Base-by-base conservation (phyloP, 2,113 vertebrate genomes). In the Stegostoma tigrinum region DNA sequence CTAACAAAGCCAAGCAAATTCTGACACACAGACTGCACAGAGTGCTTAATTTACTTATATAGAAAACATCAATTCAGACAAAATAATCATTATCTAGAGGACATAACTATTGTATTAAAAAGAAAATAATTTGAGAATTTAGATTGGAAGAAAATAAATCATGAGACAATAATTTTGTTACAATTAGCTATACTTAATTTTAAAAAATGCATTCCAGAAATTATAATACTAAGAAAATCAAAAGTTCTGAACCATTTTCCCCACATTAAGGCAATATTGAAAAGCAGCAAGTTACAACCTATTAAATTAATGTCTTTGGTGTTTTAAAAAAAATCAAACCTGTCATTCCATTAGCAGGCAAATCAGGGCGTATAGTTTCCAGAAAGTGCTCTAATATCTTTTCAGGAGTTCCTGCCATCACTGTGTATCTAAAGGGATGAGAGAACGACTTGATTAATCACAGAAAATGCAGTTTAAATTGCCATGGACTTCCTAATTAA, bases 361-460 rank as follows among this genome's bases (percentile, higher is more conserved):
- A 97, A 97, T 99, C 99, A 96, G 98, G 97, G 96, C 99, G 98
- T 98, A 99, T 98, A 45, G 98, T 99, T 98, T 99, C 98, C 96
- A 99, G 98, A 97, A 99, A 99, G 97, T 99, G 99, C 97, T 99
- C 99, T 97, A 99, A 97, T 97, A 99, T 99, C 98, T 99, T 99
- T 98, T 99, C 98, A 89, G 99, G 98, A 21, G 98, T 99, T 97
- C 99, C 99, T 96, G 98, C 98, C 98, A 99, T 99, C 97, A 99
- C 98, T 97, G 98, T 99, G 97, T 99, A 99, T 97, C 99, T 99
- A 42, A 23, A 52, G 67, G 42, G 38, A 95, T 93, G 94, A 95
- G 48, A 75, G 38, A 68, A 72, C 27, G 66, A 95, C 45, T 72
- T 95, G 94, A 45, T 95, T 70, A 72, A 70, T 72, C 42, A 45